Percentiles rank a stretch among this genome's conserved stretches.
Conservation (phyloP, 35 echinoderm and acorn worm species). For the Lytechinus pictus region DNA sequence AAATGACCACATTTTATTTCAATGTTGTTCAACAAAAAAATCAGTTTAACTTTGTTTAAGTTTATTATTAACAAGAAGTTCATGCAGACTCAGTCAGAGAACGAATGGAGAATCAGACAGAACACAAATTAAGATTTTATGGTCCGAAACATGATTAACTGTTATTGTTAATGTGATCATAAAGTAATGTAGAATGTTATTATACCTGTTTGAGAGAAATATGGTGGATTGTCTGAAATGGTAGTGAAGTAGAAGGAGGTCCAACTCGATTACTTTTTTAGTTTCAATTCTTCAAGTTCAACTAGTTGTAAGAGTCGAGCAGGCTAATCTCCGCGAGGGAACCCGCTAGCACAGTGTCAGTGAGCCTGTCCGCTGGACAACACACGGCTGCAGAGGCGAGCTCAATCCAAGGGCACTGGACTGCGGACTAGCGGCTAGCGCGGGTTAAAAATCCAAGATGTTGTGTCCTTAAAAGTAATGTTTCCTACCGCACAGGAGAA, state of each 20-base stretch:
- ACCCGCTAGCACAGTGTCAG: background rate
- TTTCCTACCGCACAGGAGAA: background rate
- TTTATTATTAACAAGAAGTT: too few species aligned
- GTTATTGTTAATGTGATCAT: background rate
- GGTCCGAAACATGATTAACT: too few species aligned
- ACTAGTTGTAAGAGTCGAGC: background rate
- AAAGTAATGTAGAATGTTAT: background rate
- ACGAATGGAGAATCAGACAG: too few species aligned
- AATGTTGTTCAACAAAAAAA: too few species aligned
- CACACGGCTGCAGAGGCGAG: background rate
- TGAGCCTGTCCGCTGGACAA: background rate
- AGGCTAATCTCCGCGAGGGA: background rate
- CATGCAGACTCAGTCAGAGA: too few species aligned
- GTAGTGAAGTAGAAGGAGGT: background rate
- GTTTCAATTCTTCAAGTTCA: background rate
- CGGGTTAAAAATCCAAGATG: conserved; percentile 16
- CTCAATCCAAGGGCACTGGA: background rate
- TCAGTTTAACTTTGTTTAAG: too few species aligned
- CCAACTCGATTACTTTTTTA: background rate
- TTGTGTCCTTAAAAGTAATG: background rate
- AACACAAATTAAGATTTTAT: too few species aligned
- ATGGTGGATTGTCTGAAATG: background rate
- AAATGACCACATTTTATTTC: too few species aligned
- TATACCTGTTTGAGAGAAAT: background rate
- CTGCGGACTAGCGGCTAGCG: background rate